Conservation (phyloP, 1,140 invertebrate species). For the Cherax quadricarinatus region DNA sequence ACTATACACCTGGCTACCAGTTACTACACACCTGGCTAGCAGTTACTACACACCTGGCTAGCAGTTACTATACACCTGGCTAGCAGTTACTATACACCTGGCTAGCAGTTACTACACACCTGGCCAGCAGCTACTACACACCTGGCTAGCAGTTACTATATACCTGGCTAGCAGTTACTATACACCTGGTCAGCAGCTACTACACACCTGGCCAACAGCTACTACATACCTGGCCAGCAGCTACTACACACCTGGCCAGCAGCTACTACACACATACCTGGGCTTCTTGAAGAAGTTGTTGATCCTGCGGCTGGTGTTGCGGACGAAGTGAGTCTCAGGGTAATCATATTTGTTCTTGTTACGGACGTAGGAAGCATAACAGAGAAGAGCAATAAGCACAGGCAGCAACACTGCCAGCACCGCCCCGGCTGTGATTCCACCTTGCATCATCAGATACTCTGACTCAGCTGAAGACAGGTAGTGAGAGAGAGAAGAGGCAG, state of each 20-base stretch:
- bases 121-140: too few species aligned
- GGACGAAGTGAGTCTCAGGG: slow-evolving; percentile 16
- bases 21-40: too few species aligned
- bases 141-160: too few species aligned
- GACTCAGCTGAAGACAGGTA: slow-evolving; percentile 82
- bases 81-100: too few species aligned
- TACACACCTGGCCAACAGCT: too few species aligned
- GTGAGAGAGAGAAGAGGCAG: too few species aligned
- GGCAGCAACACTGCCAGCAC: slow-evolving; percentile 86
- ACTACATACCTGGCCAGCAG: background rate
- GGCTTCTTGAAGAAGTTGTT: slow-evolving; percentile 34
- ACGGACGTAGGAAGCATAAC: slow-evolving; percentile 79
- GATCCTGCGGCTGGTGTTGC: slow-evolving; percentile 15
- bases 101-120: too few species aligned
- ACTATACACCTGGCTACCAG: too few species aligned
- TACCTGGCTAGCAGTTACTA: too few species aligned
- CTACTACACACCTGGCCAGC: background rate
- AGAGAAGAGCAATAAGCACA: slow-evolving; percentile 84
- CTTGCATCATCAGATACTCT: slow-evolving; percentile 80
- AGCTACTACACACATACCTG: background rate
- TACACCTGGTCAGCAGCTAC: too few species aligned
- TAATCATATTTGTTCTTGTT: slow-evolving; percentile 65
- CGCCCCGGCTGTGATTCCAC: slow-evolving; percentile 86
- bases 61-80: too few species aligned
- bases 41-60: too few species aligned